Evolutionary conservation across 2,797 vertebrate genomes (phyloP).

Genomic region (Spondyliosoma cantharus): DNA sequence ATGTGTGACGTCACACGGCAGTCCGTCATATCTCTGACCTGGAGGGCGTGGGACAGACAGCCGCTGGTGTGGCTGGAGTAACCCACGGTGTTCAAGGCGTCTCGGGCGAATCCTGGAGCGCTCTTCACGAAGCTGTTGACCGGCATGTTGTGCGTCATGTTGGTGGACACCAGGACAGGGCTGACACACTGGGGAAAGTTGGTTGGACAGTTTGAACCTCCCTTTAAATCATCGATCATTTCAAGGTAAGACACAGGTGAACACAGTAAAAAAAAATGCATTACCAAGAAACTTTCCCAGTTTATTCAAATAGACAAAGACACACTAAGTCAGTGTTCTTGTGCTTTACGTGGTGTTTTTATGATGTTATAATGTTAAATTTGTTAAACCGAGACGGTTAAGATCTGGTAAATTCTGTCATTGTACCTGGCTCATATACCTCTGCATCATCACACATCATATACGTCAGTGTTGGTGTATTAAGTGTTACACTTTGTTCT

Average conservation of each 20-base stretch:
- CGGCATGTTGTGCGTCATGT: constrained; percentile 73
- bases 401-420: not conserved
- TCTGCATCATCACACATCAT: too few relatives aligned
- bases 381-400: not conserved
- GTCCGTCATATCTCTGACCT: constrained; percentile 74
- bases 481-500: not conserved
- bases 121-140: constrained; percentile 73
- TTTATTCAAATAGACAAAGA: not conserved
- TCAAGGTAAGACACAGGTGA: too few relatives aligned
- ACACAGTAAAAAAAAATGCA: too few relatives aligned
- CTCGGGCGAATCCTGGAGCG: constrained; percentile 70
- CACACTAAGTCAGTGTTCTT: not conserved
- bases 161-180: constrained; percentile 83
- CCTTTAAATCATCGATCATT: not conserved
- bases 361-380: not conserved
- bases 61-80: constrained; percentile 83
- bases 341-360: not conserved
- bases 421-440: too few relatives aligned
- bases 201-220: not conserved
- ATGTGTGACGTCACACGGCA: not conserved
- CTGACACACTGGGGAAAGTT: constrained; percentile 79
- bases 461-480: not conserved
- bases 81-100: constrained; percentile 87
- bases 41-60: constrained; percentile 83
- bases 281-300: too few relatives aligned